Evolutionary conservation across 1,140 invertebrate genomes (phyloP), one percentile per base, ranked within the genome.

Genomic region (Reticulitermes speratus): DNA sequence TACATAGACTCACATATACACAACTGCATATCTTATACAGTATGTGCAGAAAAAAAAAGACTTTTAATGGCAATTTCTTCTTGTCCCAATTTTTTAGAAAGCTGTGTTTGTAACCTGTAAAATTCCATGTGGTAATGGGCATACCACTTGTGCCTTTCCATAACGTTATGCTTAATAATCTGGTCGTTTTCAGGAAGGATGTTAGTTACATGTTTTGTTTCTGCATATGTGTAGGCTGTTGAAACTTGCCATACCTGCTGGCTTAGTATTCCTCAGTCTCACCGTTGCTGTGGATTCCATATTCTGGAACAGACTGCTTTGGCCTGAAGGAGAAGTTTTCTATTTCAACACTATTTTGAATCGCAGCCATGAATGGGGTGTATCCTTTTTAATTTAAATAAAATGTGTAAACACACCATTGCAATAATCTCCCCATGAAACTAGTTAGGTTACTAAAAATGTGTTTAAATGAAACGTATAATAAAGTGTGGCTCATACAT

Each of bases 291-390:
- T 99, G 82, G 99, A 99, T 91, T 99, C 98, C 0, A 94, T 96
- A 88, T 98, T 99, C 91, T 99, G 99, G 99, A 92, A 93, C 86
- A 92, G 97, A 86, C 91, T 94, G 83, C 89, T 99, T 6, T 99
- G 99, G 99, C 98, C 99, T 0, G 99, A 99, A 93, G 98, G 97
- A 44, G 97, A 99, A 93, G 98, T 99, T 1, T 94, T 99, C 84
- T 99, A 96, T 94, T 99, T 97, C 91, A 99, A 99, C 91, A 96
- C 96, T 11, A 92, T 99, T 86, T 91, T 98, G 3, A 99, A 99
- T 90, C 97, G 97, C 91, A 99, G 98, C 90, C 96, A 96, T 32
- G 92, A 99, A 87, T 99, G 97, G 96, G 99, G 99, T 90, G 97
- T 99, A 97, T 97, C 96, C 96, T 96, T 97, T 94, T 88, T 48